Conservation (phyloP, 1,140 invertebrate species). For the Idris sp. region DNA sequence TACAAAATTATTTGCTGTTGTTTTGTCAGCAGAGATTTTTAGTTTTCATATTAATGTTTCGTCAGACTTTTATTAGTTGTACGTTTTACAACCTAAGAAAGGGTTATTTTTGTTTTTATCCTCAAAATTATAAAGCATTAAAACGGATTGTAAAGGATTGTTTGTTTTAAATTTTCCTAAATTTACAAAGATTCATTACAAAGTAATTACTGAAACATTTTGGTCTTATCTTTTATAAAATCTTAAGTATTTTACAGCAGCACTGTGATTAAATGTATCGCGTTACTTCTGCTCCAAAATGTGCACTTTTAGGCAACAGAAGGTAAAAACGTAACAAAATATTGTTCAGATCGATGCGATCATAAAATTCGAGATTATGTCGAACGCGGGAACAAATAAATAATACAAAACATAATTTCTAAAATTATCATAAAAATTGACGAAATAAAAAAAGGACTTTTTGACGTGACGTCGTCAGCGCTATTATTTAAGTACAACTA, state of each 20-base stretch:
- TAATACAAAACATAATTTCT: constrained; percentile 43
- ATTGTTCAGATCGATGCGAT: constrained; percentile 45
- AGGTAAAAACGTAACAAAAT: constrained; percentile 41
- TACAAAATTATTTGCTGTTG: constrained; percentile 19
- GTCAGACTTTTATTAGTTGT: constrained; percentile 31
- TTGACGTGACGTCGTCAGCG: constrained; percentile 27
- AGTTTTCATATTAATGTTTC: constrained; percentile 26
- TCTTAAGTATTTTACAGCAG: constrained; percentile 33
- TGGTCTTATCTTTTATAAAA: constrained; percentile 20
- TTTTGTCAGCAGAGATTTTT: constrained; percentile 33
- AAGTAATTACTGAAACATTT: constrained; percentile 17
- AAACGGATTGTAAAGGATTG: too few relatives aligned
- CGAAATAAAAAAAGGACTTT: constrained; percentile 27
- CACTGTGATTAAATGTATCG: constrained; percentile 44
- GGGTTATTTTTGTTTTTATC: neutral
- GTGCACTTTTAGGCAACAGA: constrained; percentile 26
- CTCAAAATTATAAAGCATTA: too few relatives aligned
- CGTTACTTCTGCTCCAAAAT: constrained; percentile 25
- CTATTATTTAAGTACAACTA: constrained; percentile 58
- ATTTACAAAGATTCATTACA: too few relatives aligned
- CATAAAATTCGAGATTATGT: constrained; percentile 31
- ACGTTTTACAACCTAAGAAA: constrained; percentile 1
- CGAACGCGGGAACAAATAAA: constrained; percentile 47
- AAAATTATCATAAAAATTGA: constrained; percentile 23
- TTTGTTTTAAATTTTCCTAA: too few relatives aligned